Evolutionary conservation across 2,888 invertebrate species (phyloP).

Genomic region (Melanchra persicariae): DNA sequence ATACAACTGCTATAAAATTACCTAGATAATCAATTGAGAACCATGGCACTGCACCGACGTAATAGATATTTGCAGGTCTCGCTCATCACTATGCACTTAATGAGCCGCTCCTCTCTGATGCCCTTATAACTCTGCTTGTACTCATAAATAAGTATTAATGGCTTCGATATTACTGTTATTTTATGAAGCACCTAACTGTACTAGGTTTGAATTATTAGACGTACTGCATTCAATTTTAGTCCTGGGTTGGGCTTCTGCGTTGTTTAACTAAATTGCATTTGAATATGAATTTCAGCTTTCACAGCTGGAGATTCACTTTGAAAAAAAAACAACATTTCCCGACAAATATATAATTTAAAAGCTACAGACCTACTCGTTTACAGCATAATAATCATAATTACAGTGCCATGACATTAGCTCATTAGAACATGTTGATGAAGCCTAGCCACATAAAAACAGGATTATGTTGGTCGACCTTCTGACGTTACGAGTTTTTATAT

Average conservation of each 20-base stretch:
- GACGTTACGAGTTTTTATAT: conserved; percentile 53
- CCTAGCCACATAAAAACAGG: conserved; percentile 50
- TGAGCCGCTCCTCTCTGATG: conserved; percentile 13
- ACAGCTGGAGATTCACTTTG: too few species aligned
- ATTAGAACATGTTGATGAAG: conserved; percentile 57
- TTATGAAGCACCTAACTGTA: not conserved
- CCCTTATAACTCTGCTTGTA: not conserved
- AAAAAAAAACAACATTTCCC: not conserved
- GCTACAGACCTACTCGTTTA: not conserved
- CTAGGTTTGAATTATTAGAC: not conserved
- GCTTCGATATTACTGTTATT: not conserved
- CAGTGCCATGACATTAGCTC: conserved; percentile 51
- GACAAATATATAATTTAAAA: not conserved
- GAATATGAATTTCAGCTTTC: not conserved
- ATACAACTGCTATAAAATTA: not conserved
- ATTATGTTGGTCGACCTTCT: conserved; percentile 55
- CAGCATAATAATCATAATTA: conserved; percentile 36
- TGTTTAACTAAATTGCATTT: not conserved
- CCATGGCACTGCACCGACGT: conserved; percentile 14
- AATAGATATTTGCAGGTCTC: conserved; percentile 10
- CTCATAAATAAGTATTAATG: conserved; percentile 11
- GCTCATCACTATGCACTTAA: conserved; percentile 14
- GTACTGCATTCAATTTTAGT: not conserved
- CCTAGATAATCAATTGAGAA: conserved; percentile 8
- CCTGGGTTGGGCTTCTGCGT: not conserved